phyloP scores from a whole-genome alignment of 2,797 vertebrate species.

The Spinibarbus caldwelli region DNA sequence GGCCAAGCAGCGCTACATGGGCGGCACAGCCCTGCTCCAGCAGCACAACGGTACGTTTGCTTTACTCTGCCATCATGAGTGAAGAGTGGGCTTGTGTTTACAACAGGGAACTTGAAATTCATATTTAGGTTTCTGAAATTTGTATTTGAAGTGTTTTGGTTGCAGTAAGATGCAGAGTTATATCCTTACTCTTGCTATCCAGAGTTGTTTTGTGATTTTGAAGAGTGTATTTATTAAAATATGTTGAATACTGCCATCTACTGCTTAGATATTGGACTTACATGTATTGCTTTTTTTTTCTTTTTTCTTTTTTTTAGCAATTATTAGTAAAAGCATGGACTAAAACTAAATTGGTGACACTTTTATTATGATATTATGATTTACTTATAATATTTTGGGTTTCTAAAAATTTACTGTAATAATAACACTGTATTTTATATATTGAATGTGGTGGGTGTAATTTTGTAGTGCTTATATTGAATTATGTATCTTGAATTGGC shows the following conservation, averaged over 20 bases:
- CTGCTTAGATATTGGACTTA: neutral
- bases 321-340: neutral
- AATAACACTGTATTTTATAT: neutral
- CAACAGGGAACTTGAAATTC: neutral
- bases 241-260: neutral
- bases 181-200: neutral
- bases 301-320: no score
- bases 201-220: neutral
- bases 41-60: conserved; percentile 76
- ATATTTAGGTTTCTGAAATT: no score
- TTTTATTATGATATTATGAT: neutral
- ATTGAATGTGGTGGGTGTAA: neutral
- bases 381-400: neutral
- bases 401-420: neutral
- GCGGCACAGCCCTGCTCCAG: conserved; percentile 82
- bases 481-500: neutral
- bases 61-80: neutral
- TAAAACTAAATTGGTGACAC: neutral
- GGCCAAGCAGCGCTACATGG: conserved; percentile 84
- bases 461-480: neutral
- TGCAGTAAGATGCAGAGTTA: neutral
- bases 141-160: neutral
- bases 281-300: neutral
- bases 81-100: neutral
- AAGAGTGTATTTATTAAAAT: no score